Evolutionary conservation across 1,140 invertebrate species (phyloP), one percentile per base, ranked within the genome.

Genomic region (Pogonomyrmex barbatus): DNA sequence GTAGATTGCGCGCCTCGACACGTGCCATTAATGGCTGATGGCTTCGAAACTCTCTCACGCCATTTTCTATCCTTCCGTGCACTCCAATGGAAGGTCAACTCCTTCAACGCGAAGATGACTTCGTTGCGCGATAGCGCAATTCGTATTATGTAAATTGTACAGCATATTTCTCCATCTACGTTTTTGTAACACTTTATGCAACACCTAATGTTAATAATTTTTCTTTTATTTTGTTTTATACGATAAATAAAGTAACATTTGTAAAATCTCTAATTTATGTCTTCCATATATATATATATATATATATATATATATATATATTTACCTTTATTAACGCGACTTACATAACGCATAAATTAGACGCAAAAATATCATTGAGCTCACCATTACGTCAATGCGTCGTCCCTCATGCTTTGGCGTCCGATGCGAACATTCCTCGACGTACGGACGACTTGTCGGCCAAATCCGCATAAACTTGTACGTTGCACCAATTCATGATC

Each of bases 341-440:
- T 36, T 33, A 6, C 24, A 12, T n/a, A 71, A 45, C 24, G 36
- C 10, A 45, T 12, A 42, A 67, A 79, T 17, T 6, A 42, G 1
- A 39, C 24, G n/a, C 54, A 14, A 24, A 68, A 52, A 39, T 39
- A 58, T 47, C 12, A 5, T 33, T 60, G 45, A 39, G 68, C 91
- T 92, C 87, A 93, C 92, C 92, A 91, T 93, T 92, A 92, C 91
- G 91, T 91, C 82, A 86, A 90, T 92, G 87, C 89, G 87, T 87
- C 89, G 87, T 92, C 67, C 91, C 91, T 94, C 92, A 93, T 92
- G 88, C 92, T 92, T 87, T 87, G 90, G 88, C 90, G 87, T 86
- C 85, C 81, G 84, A 88, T 81, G 90, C 86, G 73, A 91, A 85
- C 56, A 87, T 70, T 82, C 77, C 76, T 84, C 73, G 56, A 60